A percentile compares a stretch with the other conserved stretches of the same genome.
These are phyloP conservation scores for Buteo buteo DNA, from an alignment of 2,113 vertebrate genomes.

Conservation along the genomic window DNA sequence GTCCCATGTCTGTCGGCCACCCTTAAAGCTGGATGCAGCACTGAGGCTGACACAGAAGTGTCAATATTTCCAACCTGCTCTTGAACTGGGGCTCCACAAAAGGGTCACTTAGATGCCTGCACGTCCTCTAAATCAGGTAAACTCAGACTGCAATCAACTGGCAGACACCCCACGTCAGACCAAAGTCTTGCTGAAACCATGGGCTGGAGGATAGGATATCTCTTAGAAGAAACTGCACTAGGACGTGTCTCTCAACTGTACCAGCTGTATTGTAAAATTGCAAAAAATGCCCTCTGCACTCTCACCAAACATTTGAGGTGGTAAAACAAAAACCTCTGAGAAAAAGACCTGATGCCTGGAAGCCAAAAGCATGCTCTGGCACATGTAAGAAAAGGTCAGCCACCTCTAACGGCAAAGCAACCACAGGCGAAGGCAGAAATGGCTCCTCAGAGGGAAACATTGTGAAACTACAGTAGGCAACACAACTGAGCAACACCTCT, in stretches of 20 bases:
- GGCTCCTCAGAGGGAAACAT: not conserved
- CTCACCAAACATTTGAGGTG: not conserved
- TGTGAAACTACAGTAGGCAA: not conserved
- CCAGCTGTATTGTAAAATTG: not conserved
- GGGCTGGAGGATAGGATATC: not conserved
- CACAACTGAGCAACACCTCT: not conserved
- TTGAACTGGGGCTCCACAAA: not conserved
- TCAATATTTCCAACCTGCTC: not conserved
- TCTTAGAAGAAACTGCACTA: not conserved
- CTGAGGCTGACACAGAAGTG: rapidly evolving
- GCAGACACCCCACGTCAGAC: not conserved
- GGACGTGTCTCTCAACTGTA: not conserved
- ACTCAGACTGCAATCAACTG: not conserved
- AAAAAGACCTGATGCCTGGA: not conserved
- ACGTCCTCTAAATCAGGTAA: not conserved
- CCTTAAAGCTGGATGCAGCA: not conserved
- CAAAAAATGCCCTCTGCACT: not conserved
- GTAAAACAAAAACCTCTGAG: not conserved
- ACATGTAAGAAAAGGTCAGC: not conserved
- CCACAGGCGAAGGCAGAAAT: not conserved
- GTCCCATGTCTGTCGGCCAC: not conserved
- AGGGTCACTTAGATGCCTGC: not conserved
- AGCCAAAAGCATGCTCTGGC: not conserved
- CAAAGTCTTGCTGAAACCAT: not conserved
- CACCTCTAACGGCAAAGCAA: not conserved